phyloP scores from a whole-genome alignment of 2,888 invertebrate species.

The Morinoia aosen region DNA sequence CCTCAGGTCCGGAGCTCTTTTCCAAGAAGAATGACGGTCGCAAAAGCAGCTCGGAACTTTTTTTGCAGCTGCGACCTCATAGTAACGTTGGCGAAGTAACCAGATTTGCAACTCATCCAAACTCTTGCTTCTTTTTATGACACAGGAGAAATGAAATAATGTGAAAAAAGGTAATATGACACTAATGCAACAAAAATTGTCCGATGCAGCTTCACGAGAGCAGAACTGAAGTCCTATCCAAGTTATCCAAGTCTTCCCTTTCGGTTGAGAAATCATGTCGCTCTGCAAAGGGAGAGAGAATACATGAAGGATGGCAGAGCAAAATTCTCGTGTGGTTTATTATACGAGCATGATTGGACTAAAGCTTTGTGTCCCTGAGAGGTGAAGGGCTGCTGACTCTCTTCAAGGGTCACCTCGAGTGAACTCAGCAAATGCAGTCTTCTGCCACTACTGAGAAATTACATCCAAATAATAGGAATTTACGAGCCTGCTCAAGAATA shows the following conservation, averaged over 20 bases:
- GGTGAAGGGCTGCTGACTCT: slow-evolving; percentile 48
- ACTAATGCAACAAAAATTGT: slow-evolving; percentile 30
- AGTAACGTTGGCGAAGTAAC: slow-evolving; percentile 51
- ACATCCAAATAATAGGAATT: slow-evolving; percentile 48
- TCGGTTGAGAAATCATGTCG: slow-evolving; percentile 27
- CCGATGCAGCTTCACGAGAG: slow-evolving; percentile 4
- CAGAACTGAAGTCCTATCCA: not conserved
- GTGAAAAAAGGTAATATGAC: slow-evolving; percentile 22
- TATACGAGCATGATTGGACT: slow-evolving; percentile 53
- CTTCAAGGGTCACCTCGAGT: slow-evolving; percentile 38
- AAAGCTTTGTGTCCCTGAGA: slow-evolving; percentile 51
- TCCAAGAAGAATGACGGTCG: slow-evolving; percentile 53
- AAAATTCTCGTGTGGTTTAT: slow-evolving; percentile 50
- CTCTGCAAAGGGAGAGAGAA: slow-evolving; percentile 20
- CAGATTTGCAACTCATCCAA: slow-evolving; percentile 52
- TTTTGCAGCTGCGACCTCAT: slow-evolving; percentile 47
- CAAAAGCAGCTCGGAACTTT: slow-evolving; percentile 30
- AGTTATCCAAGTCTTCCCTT: not conserved
- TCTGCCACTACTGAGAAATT: slow-evolving; percentile 47
- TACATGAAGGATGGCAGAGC: slow-evolving; percentile 21
- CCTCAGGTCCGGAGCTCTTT: slow-evolving; percentile 32
- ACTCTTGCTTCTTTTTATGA: not conserved
- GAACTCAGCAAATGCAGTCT: slow-evolving; percentile 48
- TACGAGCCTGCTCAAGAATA: slow-evolving; percentile 31
- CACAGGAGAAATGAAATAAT: not conserved